A percentile compares a stretch with the other conserved stretches of the same genome.
These are phyloP conservation scores for Danaus chrysippus DNA, from an alignment of 2,888 invertebrate genomes.

Conservation along the genomic window DNA sequence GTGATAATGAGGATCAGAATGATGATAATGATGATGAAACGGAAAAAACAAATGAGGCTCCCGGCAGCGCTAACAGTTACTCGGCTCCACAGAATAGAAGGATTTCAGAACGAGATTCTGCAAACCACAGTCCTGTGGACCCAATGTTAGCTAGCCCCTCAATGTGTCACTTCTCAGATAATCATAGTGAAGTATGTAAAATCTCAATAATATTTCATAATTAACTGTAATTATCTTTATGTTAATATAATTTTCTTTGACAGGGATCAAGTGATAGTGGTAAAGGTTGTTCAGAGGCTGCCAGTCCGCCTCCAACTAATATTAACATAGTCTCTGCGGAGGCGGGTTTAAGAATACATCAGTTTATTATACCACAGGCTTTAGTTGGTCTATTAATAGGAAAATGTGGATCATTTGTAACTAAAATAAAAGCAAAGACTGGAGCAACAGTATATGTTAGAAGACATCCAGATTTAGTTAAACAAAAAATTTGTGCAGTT, in stretches of 20 bases:
- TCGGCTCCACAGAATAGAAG: conserved; percentile 60
- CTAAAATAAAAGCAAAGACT: conserved; percentile 87
- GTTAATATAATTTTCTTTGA: conserved; percentile 33
- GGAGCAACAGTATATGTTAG: conserved; percentile 89
- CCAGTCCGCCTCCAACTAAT: conserved; percentile 83
- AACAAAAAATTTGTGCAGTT: conserved; percentile 90
- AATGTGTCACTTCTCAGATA: conserved; percentile 83
- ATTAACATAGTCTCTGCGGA: conserved; percentile 72
- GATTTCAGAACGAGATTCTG: conserved; percentile 82
- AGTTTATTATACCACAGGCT: conserved; percentile 86
- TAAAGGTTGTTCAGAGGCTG: conserved; percentile 86
- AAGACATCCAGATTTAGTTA: conserved; percentile 85
- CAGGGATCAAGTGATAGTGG: conserved; percentile 91
- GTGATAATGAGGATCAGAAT: conserved; percentile 52
- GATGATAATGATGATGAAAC: conserved; percentile 56
- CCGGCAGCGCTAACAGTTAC: conserved; percentile 56
- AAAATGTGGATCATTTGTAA: conserved; percentile 88
- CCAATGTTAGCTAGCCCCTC: conserved; percentile 84
- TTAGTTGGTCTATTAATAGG: conserved; percentile 94
- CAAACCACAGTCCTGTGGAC: conserved; percentile 88
- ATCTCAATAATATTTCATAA: conserved; percentile 1
- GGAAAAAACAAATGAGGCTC: conserved; percentile 51
- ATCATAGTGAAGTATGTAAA: conserved; percentile 81
- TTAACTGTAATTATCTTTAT: neutral
- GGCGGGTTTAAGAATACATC: conserved; percentile 78